These are phyloP conservation scores for Drosophila tripunctata DNA, from an alignment of 2,888 invertebrate genomes.

Conservation along the genomic window DNA sequence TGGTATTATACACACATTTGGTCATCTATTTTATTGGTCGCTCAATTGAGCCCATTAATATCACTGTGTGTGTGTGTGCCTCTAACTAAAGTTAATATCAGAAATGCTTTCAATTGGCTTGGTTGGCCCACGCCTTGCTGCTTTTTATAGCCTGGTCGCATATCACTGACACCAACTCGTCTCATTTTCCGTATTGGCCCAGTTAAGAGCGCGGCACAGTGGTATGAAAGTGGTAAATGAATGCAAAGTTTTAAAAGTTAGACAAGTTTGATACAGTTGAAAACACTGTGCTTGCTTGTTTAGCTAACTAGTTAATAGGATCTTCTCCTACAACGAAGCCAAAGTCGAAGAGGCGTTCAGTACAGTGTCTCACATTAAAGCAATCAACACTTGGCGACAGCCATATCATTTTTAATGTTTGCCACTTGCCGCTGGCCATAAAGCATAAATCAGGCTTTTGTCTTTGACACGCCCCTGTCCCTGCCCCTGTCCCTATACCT, in stretches of 20 bases:
- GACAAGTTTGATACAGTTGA: not conserved
- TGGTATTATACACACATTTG: slow-evolving; percentile 40
- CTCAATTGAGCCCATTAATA: slow-evolving; percentile 60
- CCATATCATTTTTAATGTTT: slow-evolving; percentile 43
- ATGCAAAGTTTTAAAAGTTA: not conserved
- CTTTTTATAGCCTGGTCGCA: slow-evolving; percentile 40
- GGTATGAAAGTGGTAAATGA: not conserved
- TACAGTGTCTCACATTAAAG: slow-evolving; percentile 57
- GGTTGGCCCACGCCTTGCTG: slow-evolving; percentile 31
- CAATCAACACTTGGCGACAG: slow-evolving; percentile 69
- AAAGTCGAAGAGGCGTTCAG: slow-evolving; percentile 30
- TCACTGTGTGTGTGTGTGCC: slow-evolving; percentile 1
- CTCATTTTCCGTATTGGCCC: slow-evolving; percentile 34
- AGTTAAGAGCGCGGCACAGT: slow-evolving; percentile 37
- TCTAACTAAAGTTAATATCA: slow-evolving; percentile 1
- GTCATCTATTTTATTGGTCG: slow-evolving; percentile 53
- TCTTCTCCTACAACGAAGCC: slow-evolving; percentile 10
- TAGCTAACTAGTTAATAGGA: slow-evolving; percentile 26
- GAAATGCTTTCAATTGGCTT: slow-evolving; percentile 32
- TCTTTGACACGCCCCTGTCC: slow-evolving; percentile 5
- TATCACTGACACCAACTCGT: slow-evolving; percentile 24
- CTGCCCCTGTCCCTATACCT: not conserved
- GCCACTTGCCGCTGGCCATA: slow-evolving; percentile 43
- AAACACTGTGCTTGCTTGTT: slow-evolving; percentile 6
- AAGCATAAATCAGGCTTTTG: slow-evolving; percentile 66